phyloP scores from a whole-genome alignment of 2,888 invertebrate species.

The Epinotia bilunana region DNA sequence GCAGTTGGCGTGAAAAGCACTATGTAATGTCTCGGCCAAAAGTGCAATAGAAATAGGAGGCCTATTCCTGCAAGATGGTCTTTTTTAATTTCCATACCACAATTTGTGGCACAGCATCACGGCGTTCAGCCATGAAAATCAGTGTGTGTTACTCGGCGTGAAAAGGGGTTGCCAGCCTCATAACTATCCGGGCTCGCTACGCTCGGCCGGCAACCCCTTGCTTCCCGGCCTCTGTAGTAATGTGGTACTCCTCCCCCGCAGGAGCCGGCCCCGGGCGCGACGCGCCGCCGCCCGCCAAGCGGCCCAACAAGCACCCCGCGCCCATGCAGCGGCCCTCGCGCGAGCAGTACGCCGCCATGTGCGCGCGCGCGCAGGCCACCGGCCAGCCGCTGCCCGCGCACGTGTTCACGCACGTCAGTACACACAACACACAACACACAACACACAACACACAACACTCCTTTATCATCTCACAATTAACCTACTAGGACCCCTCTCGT shows the following conservation, averaged over 20 bases:
- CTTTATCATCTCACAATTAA: no score
- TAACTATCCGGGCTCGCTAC: no score
- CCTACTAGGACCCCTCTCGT: no score
- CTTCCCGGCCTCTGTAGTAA: no score
- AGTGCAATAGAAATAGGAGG: neutral
- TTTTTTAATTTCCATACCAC: no score
- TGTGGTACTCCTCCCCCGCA: slow-evolving; percentile 20
- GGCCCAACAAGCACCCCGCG: slow-evolving; percentile 91
- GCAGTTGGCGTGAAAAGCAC: no score
- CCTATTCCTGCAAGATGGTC: no score
- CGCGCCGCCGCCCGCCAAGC: slow-evolving; percentile 89
- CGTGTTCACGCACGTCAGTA: slow-evolving; percentile 86
- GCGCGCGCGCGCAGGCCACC: slow-evolving; percentile 87
- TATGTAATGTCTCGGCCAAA: neutral
- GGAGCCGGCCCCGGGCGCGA: slow-evolving; percentile 66
- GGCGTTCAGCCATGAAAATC: no score
- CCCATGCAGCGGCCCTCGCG: slow-evolving; percentile 88
- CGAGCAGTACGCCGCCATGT: slow-evolving; percentile 89
- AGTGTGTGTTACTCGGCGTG: no score
- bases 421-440: neutral
- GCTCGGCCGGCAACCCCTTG: no score
- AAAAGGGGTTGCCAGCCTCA: no score
- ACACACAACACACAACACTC: neutral
- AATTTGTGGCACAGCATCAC: no score
- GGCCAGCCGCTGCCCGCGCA: slow-evolving; percentile 88